Base-by-base conservation (phyloP, 2,888 invertebrate genomes). In the Andrena minutula region DNA sequence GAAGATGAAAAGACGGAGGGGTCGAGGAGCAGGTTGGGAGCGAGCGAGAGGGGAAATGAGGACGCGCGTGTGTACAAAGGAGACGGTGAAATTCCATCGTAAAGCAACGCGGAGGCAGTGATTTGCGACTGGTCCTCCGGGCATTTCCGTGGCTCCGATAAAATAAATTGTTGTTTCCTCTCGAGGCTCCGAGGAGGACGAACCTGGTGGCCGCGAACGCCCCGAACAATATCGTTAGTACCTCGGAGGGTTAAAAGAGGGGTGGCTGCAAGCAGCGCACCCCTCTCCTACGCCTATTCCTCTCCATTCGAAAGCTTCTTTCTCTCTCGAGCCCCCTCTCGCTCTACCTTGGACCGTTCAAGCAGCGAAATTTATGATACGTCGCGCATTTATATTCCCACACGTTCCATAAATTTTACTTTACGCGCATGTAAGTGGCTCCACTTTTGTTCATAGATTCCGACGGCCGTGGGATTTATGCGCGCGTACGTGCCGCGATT, bases 391-490 rank as follows among this genome's bases (percentile, higher is more conserved):
- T 90, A 91, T 91, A 90, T 90, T 91, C 90, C 90, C 86, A 79
- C 85, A 81, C 68, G 84, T 78, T 82, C 86, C 89, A 90, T 92
- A 92, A 91, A 92, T 92, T 89, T 85, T 85, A 86, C 90, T 92
- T 91, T 89, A 89, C 89, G 89, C 91, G 88, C 88, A 87, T 88
- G 87, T 92, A 92, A 92, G 92, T 92, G 90, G 90, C 92, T 90
- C 89, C 88, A 91, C 89, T 92, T 92, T 91, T 92, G 92, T 92
- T 91, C 92, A 92, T 92, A 91, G 92, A 92, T 92, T 92, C 88
- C 89, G 89, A 86, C 86, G 86, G 73, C 88, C 88, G 91, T 89
- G 90, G 88, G 91, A 92, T 91, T 91, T 92, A 92, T 91, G 83
- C 64, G 66, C 66, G 61, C 81, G 87, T 81, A 83, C 76, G 83